Evolutionary conservation across 1,140 invertebrate species (phyloP).

Genomic region (Temnothorax nylanderi): DNA sequence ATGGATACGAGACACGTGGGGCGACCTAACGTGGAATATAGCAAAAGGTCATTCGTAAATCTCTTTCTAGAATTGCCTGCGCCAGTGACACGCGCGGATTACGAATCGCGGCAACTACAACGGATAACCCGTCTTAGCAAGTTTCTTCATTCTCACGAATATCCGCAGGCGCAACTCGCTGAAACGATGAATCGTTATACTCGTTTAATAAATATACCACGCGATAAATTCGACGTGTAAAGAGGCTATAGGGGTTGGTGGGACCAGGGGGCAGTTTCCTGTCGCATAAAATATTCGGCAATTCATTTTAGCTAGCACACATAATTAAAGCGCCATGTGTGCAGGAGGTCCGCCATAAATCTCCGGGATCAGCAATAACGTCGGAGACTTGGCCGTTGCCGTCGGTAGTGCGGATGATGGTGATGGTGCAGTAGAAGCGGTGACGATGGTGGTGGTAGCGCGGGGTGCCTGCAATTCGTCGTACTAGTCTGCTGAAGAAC

Average conservation of each 20-base stretch:
- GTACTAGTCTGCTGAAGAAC: constrained; percentile 77
- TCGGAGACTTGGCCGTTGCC: constrained; percentile 78
- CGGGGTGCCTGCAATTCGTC: constrained; percentile 80
- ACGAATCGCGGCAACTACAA: background rate
- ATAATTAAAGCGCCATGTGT: constrained; percentile 85
- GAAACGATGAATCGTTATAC: background rate
- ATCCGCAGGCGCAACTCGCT: background rate
- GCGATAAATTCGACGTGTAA: constrained; percentile 63
- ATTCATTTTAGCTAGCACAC: constrained; percentile 81
- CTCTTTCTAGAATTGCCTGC: background rate
- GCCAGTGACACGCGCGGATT: background rate
- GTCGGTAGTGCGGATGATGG: constrained; percentile 72
- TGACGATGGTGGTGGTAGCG: constrained; percentile 60
- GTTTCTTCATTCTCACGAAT: background rate
- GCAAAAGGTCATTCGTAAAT: constrained; percentile 28
- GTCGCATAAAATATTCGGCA: constrained; percentile 83
- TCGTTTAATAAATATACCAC: constrained; percentile 70
- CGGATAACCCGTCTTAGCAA: background rate
- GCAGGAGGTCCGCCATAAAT: constrained; percentile 83
- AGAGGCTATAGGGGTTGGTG: constrained; percentile 19
- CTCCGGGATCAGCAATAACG: constrained; percentile 84
- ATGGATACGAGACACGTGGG: constrained; percentile 37
- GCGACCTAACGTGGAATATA: constrained; percentile 19
- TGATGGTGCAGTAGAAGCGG: constrained; percentile 66
- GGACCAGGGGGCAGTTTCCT: constrained; percentile 56